Base-by-base conservation (phyloP, 1,140 invertebrate genomes). In the Heliothis subflexa region DNA sequence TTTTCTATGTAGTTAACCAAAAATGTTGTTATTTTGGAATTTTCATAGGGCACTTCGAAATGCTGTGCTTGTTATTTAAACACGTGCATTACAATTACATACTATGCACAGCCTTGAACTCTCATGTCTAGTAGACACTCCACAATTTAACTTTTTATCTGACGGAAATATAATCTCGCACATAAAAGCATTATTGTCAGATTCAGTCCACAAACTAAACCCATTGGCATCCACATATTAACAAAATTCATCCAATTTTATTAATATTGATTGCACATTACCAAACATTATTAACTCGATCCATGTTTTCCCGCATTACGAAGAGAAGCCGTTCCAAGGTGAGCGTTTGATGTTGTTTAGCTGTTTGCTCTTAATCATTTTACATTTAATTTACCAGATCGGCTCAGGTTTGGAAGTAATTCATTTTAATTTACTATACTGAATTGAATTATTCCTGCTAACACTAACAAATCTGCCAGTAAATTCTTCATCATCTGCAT, bases 271-370 rank as follows among this genome's bases (percentile, higher is more conserved):
- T 86, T 47, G 89, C 88, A 87, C 83, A 88, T 78, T 82, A 80
- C 16, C 54, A 76, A 75, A 77, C 74, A 76, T 84, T 85, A 86
- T 85, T 89, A 88, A 89, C 84, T 86, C 82, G 64, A 80, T 84
- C 74, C 74, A 81, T 90, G 78, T 90, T 91, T 90, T 89, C 86
- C 88, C 81, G 89, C 89, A 83, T 78, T 86, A 78, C 83, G 83
- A 86, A 93, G 89, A 88, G 84, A 83, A 72, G 82, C 80, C 45
- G 81, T 78, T 25, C 61, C 73, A 78, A 91, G 91, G 91, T 93
- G 87, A 91, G 89, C 82, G 21, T 71, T 45, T 64, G 47, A 59
- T 49, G 59, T 54, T 40, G 21, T 52, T 52, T 52, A 66, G 59
- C 25, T 40, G 25, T 52, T 66, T 64, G 66, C 72, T 66, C 18